These are phyloP conservation scores for Sus scrofa DNA, from an alignment of 2,113 vertebrate genomes.

Conservation along the genomic window T2T-Sscrofa CM000816.6:87134001-87134500, in stretches of 20 bases:
- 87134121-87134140: background rate
- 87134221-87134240: background rate
- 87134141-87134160: background rate
- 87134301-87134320: background rate
- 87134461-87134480: background rate
- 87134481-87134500: background rate
- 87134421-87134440: background rate
- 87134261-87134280: background rate
- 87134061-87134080: background rate
- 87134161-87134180: accelerated
- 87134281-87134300: background rate
- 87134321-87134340: background rate
- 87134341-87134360: background rate
- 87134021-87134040: background rate
- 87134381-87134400: background rate
- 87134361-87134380: background rate
- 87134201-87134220: background rate
- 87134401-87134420: background rate
- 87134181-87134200: background rate
- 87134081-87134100: background rate
- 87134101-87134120: background rate
- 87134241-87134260: background rate
- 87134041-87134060: background rate
- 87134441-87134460: background rate
- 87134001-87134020: background rate